Evolutionary conservation across 2,113 vertebrate genomes (phyloP).

Genomic region (Empidonax traillii): DNA sequence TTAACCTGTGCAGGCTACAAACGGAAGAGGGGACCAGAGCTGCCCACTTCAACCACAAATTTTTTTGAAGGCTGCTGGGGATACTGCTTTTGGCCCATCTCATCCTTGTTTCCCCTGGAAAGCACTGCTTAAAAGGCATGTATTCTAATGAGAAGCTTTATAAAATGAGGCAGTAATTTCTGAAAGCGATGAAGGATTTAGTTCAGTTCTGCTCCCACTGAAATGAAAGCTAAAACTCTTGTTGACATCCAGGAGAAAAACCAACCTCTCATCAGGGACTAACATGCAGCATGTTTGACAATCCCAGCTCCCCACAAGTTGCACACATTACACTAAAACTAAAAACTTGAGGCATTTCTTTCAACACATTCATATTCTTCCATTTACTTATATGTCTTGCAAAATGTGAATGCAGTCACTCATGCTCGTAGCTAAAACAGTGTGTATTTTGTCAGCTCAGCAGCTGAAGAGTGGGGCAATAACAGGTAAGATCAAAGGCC

Average conservation of each 20-base stretch:
- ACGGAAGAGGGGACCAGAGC: not conserved
- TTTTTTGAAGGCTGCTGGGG: not conserved
- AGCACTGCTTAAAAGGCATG: not conserved
- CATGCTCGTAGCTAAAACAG: not conserved
- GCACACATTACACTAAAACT: not conserved
- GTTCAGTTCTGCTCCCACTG: not conserved
- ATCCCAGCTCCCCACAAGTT: not conserved
- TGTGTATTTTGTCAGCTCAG: not conserved
- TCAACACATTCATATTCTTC: not conserved
- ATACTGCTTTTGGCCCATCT: not conserved
- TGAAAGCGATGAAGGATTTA: not conserved
- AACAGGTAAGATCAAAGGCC: slow-evolving; percentile 77
- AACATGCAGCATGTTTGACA: not conserved
- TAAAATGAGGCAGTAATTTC: not conserved
- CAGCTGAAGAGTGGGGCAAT: slow-evolving; percentile 38
- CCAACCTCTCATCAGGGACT: not conserved
- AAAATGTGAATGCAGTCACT: not conserved
- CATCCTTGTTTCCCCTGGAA: not conserved
- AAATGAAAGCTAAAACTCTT: not conserved
- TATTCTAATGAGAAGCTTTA: not conserved
- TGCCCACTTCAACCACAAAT: not conserved
- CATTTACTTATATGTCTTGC: not conserved
- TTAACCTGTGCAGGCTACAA: not conserved
- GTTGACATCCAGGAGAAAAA: not conserved
- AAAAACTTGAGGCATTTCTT: not conserved